phyloP scores from a whole-genome alignment of 2,888 invertebrate species.

The Deilephila porcellus region DNA sequence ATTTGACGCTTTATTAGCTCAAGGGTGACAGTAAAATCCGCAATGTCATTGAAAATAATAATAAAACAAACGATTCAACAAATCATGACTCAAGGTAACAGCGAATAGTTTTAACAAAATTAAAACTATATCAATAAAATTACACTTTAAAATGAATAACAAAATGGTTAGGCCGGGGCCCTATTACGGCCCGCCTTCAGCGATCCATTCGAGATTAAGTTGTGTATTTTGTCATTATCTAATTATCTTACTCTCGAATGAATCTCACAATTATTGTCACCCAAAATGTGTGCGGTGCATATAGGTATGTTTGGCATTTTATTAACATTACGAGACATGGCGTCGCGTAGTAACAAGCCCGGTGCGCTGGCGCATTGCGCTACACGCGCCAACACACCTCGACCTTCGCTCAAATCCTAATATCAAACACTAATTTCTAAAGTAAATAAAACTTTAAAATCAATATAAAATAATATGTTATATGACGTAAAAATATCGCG shows the following conservation, averaged over 20 bases:
- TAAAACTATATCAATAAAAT: conserved; percentile 80
- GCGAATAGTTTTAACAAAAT: conserved; percentile 79
- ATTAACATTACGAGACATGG: conserved; percentile 52
- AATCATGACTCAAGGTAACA: conserved; percentile 84
- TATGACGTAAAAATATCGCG: not conserved
- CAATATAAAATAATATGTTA: not conserved
- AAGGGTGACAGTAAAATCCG: conserved; percentile 82
- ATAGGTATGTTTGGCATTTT: conserved; percentile 73
- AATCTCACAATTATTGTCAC: conserved; percentile 58
- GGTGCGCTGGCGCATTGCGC: conserved; percentile 37
- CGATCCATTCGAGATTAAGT: conserved; percentile 50
- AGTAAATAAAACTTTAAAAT: not conserved
- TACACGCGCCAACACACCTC: conserved; percentile 41
- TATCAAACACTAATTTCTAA: conserved; percentile 10
- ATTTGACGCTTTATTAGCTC: conserved; percentile 83
- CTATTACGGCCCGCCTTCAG: conserved; percentile 35
- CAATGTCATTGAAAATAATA: conserved; percentile 81
- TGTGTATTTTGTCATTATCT: conserved; percentile 31
- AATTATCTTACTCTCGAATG: conserved; percentile 51
- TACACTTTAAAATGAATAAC: conserved; percentile 73
- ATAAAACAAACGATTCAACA: conserved; percentile 83
- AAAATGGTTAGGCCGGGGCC: conserved; percentile 51
- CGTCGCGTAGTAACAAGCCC: conserved; percentile 52
- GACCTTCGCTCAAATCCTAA: conserved; percentile 34
- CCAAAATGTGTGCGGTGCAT: conserved; percentile 63